Percentiles rank a stretch among this genome's conserved stretches.
Evolutionary conservation across 2,113 vertebrate genomes (phyloP).

Genomic region (Chaetura pelagica): DNA sequence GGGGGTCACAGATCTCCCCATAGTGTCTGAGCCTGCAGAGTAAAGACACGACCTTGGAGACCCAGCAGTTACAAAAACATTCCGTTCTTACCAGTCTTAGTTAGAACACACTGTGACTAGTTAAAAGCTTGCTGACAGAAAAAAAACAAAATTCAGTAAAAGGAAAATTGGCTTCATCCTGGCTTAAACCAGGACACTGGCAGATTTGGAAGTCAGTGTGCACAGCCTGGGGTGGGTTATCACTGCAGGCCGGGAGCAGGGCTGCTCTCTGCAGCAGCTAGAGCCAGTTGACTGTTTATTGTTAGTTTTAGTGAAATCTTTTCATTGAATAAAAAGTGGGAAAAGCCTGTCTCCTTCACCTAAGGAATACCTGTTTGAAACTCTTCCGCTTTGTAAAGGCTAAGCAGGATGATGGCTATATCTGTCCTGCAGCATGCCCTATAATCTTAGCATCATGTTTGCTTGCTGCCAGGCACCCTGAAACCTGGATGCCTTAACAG

Average conservation of each 20-base stretch:
- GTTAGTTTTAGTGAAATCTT: not conserved
- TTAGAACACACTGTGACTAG: no score
- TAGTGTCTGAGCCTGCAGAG: no score
- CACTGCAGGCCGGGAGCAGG: not conserved
- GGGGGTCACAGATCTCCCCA: no score
- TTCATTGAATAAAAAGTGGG: not conserved
- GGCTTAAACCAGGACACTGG: no score
- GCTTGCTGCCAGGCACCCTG: not conserved
- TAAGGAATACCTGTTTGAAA: not conserved
- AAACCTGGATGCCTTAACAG: not conserved
- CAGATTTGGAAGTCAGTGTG: not conserved
- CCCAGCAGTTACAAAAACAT: no score
- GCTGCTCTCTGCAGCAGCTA: not conserved
- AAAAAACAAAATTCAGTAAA: no score
- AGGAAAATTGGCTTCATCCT: no score
- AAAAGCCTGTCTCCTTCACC: not conserved
- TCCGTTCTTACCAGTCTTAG: no score
- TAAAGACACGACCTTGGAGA: no score
- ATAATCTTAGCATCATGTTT: not conserved
- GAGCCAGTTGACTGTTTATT: accelerated
- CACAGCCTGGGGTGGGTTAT: not conserved
- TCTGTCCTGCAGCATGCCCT: accelerated
- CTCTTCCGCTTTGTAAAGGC: not conserved
- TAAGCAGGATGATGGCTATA: not conserved
- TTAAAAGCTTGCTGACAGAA: no score